Conservation (phyloP, 2,797 vertebrate genomes). For the Allobates femoralis region DNA sequence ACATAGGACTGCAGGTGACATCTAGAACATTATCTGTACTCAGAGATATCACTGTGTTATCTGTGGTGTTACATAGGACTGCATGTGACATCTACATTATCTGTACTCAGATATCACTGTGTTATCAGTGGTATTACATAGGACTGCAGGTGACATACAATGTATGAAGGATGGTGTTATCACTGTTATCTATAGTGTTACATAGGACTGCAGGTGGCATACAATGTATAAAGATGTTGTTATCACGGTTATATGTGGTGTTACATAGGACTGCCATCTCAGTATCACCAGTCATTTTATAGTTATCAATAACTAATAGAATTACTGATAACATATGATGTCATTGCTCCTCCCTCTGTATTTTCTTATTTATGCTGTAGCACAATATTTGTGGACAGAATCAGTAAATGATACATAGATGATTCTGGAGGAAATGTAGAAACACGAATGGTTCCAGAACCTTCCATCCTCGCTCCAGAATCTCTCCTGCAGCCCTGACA, state of each 20-base stretch:
- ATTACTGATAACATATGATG: too few species aligned
- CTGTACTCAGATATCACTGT: slow-evolving; percentile 12
- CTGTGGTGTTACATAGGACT: slow-evolving; percentile 10
- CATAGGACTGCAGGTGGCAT: background rate
- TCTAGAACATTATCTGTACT: background rate
- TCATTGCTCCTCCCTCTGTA: too few species aligned
- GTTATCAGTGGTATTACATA: slow-evolving; percentile 5
- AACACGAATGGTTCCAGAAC: slow-evolving; percentile 17
- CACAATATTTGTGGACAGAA: background rate
- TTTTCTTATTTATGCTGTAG: background rate
- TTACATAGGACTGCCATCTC: slow-evolving; percentile 8
- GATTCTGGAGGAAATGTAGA: background rate
- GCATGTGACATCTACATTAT: background rate
- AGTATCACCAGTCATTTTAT: background rate
- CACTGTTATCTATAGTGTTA: slow-evolving; percentile 10
- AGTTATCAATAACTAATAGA: background rate
- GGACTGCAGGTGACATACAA: background rate
- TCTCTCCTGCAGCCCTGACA: background rate
- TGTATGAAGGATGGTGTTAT: background rate
- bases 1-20: slow-evolving; percentile 11
- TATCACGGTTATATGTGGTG: background rate
- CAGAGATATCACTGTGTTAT: slow-evolving; percentile 14
- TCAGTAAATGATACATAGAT: background rate
- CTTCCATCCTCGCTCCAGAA: slow-evolving; percentile 31
- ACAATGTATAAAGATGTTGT: too few species aligned